Evolutionary conservation across 2,797 vertebrate species (phyloP), one percentile per base, ranked within the genome.

Genomic region (Platalea minor): DNA sequence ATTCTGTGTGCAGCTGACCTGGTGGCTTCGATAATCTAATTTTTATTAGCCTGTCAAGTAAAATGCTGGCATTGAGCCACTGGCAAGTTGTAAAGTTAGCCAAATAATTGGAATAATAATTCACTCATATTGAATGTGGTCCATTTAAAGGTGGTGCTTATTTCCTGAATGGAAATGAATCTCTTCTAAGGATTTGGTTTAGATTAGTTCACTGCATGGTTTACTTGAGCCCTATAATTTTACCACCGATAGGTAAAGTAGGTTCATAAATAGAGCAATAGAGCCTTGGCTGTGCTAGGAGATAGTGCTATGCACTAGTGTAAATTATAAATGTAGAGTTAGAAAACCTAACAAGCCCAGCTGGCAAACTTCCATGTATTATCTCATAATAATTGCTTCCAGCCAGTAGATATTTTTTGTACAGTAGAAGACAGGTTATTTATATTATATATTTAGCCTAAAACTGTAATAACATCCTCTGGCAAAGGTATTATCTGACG

Each of bases 391-490:
- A 86, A 95, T 92, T 89, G 89, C 93, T 93, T 86, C 85, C 82
- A 94, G 93, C 63, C 80, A 92, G 94, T 57, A 69, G 91, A 88
- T 43, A 77, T 48, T 80, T 96, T 85, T 83, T 90, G 70, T 65
- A n/a, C 48, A 65, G 86, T 31, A 82, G 75, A 94, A 94, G 88
- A 96, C 90, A 89, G 85, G 74, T 85, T 96, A 93, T 97, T 97
- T 96, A 82, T 92, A 93, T 91, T 92, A 74, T 37, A 64, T 90
- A 96, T 97, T 98, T 96, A 96, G 91, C 92, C 67, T 93, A 91
- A 95, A 96, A 91, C 80, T 85, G 67, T 91, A 96, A 88, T 95
- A 95, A 96, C 96, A 96, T 97, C 96, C 97, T 97, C 85, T 96
- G 96, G 95, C 95, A 83, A 81, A 92, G 81, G 70, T 86, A 63